These are phyloP conservation scores for Drosophila pseudoobscura DNA, from an alignment of 1,140 invertebrate species.

Conservation along the genomic window DNA sequence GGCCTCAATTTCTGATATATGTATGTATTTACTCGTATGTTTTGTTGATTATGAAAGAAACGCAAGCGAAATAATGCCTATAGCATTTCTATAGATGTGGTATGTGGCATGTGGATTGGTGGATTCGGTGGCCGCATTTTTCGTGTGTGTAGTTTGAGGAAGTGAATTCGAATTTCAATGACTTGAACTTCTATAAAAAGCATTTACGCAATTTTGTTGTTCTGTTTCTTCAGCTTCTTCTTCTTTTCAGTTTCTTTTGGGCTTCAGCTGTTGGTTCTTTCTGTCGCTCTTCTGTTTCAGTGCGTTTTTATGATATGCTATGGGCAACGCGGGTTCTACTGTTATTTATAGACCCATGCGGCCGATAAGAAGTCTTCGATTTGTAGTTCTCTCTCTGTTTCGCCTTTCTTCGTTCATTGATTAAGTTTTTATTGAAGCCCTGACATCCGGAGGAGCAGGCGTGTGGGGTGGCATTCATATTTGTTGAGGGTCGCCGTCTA, in stretches of 20 bases:
- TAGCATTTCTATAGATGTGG: background rate
- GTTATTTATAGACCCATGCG: slow-evolving; percentile 43
- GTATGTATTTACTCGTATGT: background rate
- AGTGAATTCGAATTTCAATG: slow-evolving; percentile 70
- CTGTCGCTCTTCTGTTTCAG: slow-evolving; percentile 12
- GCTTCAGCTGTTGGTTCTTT: slow-evolving; percentile 36
- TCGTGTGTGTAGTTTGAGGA: slow-evolving; percentile 41
- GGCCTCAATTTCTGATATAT: slow-evolving; percentile 22
- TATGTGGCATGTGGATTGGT: too few relatives aligned
- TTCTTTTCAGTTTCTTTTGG: slow-evolving; percentile 1
- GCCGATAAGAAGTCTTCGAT: slow-evolving; percentile 43
- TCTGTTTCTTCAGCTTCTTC: slow-evolving; percentile 3
- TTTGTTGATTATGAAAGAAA: slow-evolving; percentile 52
- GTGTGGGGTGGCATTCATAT: background rate
- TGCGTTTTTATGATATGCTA: slow-evolving; percentile 45
- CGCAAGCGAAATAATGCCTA: background rate
- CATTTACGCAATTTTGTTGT: slow-evolving; percentile 68
- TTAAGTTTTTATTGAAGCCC: slow-evolving; percentile 31
- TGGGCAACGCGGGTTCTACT: slow-evolving; percentile 19
- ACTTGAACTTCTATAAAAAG: slow-evolving; percentile 78
- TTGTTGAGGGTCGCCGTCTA: too few relatives aligned
- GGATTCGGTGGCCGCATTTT: background rate
- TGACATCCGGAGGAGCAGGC: background rate
- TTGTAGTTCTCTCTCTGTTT: background rate
- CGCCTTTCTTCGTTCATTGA: slow-evolving; percentile 20